Conservation (phyloP, 2,113 vertebrate species). For the Solenodon paradoxus region DNA sequence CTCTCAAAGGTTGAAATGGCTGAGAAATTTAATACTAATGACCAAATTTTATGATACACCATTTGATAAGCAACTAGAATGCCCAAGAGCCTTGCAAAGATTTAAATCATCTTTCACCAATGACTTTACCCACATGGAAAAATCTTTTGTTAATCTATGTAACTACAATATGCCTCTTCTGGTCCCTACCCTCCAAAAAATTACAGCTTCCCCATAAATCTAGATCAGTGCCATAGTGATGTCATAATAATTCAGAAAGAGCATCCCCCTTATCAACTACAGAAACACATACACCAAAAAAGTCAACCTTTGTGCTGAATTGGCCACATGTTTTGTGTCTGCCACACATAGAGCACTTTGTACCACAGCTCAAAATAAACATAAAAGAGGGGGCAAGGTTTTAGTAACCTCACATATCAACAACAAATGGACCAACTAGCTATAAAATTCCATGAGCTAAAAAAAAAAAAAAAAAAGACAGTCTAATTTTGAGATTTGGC, state of each 20-base stretch:
- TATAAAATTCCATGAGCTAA: constrained; percentile 13
- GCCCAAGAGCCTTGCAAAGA: not conserved
- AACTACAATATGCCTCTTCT: not conserved
- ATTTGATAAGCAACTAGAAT: constrained; percentile 34
- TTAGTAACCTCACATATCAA: constrained; percentile 22
- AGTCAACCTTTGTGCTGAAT: not conserved
- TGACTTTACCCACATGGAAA: not conserved
- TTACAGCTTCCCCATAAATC: not conserved
- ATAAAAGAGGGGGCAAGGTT: not conserved
- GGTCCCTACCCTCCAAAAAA: not conserved
- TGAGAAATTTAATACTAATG: constrained; percentile 55
- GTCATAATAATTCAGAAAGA: not conserved
- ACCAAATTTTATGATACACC: constrained; percentile 36
- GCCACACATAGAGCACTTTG: not conserved
- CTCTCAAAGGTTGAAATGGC: not conserved
- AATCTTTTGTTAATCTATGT: constrained; percentile 12
- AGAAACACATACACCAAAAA: not conserved
- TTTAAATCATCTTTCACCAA: constrained; percentile 14
- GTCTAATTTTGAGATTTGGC: constrained; percentile 44
- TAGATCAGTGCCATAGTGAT: not conserved
- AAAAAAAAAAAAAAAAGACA: constrained; percentile 40
- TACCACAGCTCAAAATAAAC: not conserved
- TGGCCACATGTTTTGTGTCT: not conserved
- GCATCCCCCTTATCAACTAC: not conserved
- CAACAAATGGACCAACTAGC: constrained; percentile 17